phyloP scores from a whole-genome alignment of 2,888 invertebrate species.

The Tanytarsus gracilentus region DNA sequence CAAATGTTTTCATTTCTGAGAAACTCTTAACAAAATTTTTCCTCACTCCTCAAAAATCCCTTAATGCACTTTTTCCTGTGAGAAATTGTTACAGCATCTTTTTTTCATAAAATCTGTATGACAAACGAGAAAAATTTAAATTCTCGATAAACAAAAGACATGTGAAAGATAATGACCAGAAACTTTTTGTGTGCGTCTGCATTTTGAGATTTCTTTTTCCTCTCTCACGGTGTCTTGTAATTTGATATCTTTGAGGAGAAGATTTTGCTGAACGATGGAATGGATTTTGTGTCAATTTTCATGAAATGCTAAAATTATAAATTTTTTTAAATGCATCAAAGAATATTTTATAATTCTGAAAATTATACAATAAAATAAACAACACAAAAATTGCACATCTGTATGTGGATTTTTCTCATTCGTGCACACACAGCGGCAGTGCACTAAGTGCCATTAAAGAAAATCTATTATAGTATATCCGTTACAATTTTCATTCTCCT shows the following conservation, averaged over 20 bases:
- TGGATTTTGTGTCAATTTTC: too few relatives aligned
- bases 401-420: too few relatives aligned
- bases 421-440: too few relatives aligned
- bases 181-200: background rate
- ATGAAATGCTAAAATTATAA: too few relatives aligned
- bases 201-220: background rate
- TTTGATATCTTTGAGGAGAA: too few relatives aligned
- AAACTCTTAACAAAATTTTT: background rate
- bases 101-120: background rate
- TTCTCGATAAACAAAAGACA: background rate
- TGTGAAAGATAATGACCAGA: conserved; percentile 26
- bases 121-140: background rate
- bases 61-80: background rate
- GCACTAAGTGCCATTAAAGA: conserved; percentile 13
- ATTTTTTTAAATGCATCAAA: too few relatives aligned
- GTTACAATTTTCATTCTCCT: conserved; percentile 9
- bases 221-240: background rate
- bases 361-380: too few relatives aligned
- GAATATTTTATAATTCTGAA: too few relatives aligned
- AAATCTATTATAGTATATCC: conserved; percentile 24
- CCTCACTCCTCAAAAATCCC: background rate
- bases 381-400: too few relatives aligned
- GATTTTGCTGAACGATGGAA: too few relatives aligned
- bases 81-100: background rate
- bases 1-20: background rate